Evolutionary conservation across 2,797 vertebrate species (phyloP), one percentile per base, ranked within the genome.

Genomic region (Phoxinus dragarum): DNA sequence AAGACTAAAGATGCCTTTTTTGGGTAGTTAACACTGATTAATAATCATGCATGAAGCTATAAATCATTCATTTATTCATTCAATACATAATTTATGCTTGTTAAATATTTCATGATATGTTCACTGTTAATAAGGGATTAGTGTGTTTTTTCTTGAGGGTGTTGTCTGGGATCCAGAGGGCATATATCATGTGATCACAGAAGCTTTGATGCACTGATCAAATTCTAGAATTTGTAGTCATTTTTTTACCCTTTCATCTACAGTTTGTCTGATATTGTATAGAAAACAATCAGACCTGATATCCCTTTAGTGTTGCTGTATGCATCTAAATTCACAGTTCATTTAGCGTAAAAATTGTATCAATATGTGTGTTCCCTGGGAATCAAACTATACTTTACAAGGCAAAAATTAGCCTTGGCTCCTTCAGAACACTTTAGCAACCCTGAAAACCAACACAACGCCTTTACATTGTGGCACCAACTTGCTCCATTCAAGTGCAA

Each of bases 21-120:
- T 34, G 14, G 3, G 1, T 7, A 17, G 2, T 66, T 17, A 66
- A 66, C 27, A 23, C 64, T 54, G 56, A 79, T 78, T 83, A 86
- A 72, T 73, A 56, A 31, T 66, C 34, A 34, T 61, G 52, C 74
- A 54, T n/a, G 12, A 3, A 42, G 19, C 11, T 66, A 64, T 38
- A 40, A 44, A 83, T 86, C 27, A 34, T 64, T 83, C 7, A 72
- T 59, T 40, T 47, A 31, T 27, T 73, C n/a, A 31, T 59, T 27
- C n/a, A 2, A 66, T 76, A 11, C 52, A 86, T 86, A 64, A 79
- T 86, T 42, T 64, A 59, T n/a, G 27, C 47, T n/a, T 31, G 12
- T 36, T 83, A 12, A 86, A 67, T 79, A 83, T 78, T 79, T 73
- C 3, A 86, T 86, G 42, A 61, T 67, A 16, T 77, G 19, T 78